Evolutionary conservation across 2,113 vertebrate genomes (phyloP), one percentile per base, ranked within the genome.

Genomic region (Speoplatyrhinus poulsoni): DNA sequence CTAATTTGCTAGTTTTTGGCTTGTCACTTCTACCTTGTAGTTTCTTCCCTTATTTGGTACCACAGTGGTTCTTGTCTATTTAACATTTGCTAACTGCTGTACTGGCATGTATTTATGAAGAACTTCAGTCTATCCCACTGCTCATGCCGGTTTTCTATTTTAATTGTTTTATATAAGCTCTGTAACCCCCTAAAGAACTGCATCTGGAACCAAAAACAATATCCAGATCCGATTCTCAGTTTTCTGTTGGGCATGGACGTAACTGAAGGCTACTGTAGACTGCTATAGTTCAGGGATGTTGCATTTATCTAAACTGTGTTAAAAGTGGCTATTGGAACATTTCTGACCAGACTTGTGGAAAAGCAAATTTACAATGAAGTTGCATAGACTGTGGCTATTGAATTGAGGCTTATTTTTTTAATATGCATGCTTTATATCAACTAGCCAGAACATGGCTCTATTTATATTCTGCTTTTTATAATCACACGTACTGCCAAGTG

Each of bases 401-500:
- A 69, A 65, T 56, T 70, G 63, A 59, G 67, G 79, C 69, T 82
- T 76, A 64, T 69, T 64, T 85, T 89, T 89, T 90, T 90, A 75
- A 85, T 91, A 87, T 88, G 86, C 84, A 88, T 85, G 83, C 72
- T 87, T 57, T 62, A 10, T 87, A 87, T 79, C 81, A 85, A 76
- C 12, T 60, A 76, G 82, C 87, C 81, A 59, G 46, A 69, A 73
- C 36, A 49, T 55, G 82, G 84, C 75, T 86, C 19, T 86, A 83
- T 89, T 91, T 91, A 80, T 91, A 90, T 85, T 85, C 76, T 50
- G 72, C 83, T 84, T 84, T 76, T 84, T 82, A 77, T 82, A 79
- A 85, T 75, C 82, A 77, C 80, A 81, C 74, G 62, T 87, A 90
- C 86, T 90, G 89, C 87, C 91, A 87, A 88, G 83, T 89, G 83